phyloP scores from a whole-genome alignment of 2,797 vertebrate genomes.

The Peromyscus eremicus region DNA sequence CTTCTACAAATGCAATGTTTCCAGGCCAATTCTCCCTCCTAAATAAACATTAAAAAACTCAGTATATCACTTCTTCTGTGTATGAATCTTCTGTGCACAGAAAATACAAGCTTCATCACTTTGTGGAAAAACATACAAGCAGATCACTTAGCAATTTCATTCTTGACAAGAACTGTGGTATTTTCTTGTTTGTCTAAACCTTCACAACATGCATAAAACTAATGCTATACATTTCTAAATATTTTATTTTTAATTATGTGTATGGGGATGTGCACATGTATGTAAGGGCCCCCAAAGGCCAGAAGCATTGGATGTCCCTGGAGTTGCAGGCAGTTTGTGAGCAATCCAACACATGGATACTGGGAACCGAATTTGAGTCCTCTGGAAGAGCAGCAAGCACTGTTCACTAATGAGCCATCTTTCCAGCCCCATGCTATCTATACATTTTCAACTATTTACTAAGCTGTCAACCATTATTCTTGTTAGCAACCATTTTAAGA shows the following conservation, averaged over 20 bases:
- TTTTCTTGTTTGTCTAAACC: constrained; percentile 55
- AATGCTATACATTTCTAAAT: neutral
- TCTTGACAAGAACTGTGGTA: neutral
- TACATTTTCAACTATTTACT: constrained; percentile 44
- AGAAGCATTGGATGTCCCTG: neutral
- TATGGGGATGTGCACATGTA: neutral
- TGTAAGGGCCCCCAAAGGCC: neutral
- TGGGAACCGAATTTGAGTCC: neutral
- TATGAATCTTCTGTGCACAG: constrained; percentile 20
- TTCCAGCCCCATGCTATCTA: neutral
- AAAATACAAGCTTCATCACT: neutral
- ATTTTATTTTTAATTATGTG: neutral
- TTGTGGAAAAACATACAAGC: neutral
- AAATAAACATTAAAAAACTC: constrained; percentile 23
- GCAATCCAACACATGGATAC: neutral
- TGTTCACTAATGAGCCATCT: neutral
- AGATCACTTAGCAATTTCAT: constrained; percentile 27
- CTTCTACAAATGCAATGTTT: constrained; percentile 32
- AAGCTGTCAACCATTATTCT: constrained; percentile 37
- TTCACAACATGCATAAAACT: neutral
- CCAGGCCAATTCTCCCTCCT: constrained; percentile 44
- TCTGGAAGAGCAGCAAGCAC: neutral
- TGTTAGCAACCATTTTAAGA: constrained; percentile 47
- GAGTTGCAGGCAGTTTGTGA: neutral
- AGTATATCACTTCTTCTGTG: too few species aligned